phyloP scores from a whole-genome alignment of 2,888 invertebrate species.

The Drosophila koepferae region DNA sequence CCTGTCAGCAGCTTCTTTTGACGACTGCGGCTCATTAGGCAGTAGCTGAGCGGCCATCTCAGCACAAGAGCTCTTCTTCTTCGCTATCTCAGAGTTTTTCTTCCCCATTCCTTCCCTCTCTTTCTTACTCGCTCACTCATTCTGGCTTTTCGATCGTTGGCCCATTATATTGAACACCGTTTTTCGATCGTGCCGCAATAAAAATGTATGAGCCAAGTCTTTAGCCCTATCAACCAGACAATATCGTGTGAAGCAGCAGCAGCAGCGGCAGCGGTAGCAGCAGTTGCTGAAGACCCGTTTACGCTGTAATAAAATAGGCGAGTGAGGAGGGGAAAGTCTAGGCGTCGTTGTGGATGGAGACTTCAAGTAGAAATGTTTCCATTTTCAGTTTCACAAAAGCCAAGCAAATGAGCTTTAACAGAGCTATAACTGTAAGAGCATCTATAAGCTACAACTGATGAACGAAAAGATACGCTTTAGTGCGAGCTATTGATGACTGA shows the following conservation, averaged over 20 bases:
- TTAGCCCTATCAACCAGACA: constrained; percentile 68
- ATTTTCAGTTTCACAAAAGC: constrained; percentile 44
- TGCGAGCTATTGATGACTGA: neutral
- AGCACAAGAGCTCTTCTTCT: constrained; percentile 27
- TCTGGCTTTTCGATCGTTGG: constrained; percentile 30
- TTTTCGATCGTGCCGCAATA: constrained; percentile 79
- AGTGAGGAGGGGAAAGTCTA: neutral
- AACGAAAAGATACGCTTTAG: neutral
- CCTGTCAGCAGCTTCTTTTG: constrained; percentile 40
- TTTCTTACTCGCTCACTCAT: too few relatives aligned
- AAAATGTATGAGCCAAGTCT: constrained; percentile 74
- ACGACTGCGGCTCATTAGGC: constrained; percentile 51
- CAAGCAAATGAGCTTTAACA: constrained; percentile 43
- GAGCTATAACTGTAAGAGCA: constrained; percentile 6
- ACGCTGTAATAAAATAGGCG: constrained; percentile 56
- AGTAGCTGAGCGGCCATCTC: constrained; percentile 29
- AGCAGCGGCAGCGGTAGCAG: constrained; percentile 31
- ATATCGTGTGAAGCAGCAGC: constrained; percentile 76
- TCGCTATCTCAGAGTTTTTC: constrained; percentile 4
- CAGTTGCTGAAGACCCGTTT: constrained; percentile 46
- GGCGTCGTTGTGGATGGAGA: neutral
- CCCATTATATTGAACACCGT: constrained; percentile 77
- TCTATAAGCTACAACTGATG: neutral
- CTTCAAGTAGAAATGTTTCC: constrained; percentile 48
- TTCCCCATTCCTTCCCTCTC: neutral